Evolutionary conservation across 1,140 invertebrate genomes (phyloP).

Genomic region (Pemphigus obesinymphae): DNA sequence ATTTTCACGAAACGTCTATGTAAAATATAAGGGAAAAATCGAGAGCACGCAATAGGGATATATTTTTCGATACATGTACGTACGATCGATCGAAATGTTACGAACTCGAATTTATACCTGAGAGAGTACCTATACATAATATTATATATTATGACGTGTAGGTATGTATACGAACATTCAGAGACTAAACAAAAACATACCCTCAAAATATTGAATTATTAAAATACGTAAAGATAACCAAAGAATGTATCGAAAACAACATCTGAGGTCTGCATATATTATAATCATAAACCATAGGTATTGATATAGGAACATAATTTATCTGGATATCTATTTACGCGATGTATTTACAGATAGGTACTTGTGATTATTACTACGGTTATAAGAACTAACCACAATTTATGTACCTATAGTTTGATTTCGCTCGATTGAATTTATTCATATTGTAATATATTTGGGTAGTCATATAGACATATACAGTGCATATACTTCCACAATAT

Average conservation of each 20-base stretch:
- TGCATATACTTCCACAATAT: no score
- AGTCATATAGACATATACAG: no score
- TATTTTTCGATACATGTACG: not conserved
- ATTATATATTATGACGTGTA: not conserved
- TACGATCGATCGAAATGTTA: not conserved
- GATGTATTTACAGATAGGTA: not conserved
- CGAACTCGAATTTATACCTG: not conserved
- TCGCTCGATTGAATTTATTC: no score
- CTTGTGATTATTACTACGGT: not conserved
- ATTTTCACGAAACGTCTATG: not conserved
- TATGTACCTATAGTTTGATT: not conserved
- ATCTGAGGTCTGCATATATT: not conserved
- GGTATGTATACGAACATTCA: not conserved
- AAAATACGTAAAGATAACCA: not conserved
- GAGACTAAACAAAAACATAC: not conserved
- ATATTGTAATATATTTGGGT: no score
- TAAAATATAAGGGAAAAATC: not conserved
- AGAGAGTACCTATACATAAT: not conserved
- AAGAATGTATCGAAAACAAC: not conserved
- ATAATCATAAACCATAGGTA: not conserved
- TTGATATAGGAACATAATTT: not conserved
- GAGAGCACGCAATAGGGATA: not conserved
- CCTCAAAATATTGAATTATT: not conserved
- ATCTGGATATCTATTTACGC: no score
- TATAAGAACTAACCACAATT: slow-evolving; percentile 5